These are phyloP conservation scores for Microplitis manilae DNA, from an alignment of 2,888 invertebrate genomes.

Conservation along the genomic window DNA sequence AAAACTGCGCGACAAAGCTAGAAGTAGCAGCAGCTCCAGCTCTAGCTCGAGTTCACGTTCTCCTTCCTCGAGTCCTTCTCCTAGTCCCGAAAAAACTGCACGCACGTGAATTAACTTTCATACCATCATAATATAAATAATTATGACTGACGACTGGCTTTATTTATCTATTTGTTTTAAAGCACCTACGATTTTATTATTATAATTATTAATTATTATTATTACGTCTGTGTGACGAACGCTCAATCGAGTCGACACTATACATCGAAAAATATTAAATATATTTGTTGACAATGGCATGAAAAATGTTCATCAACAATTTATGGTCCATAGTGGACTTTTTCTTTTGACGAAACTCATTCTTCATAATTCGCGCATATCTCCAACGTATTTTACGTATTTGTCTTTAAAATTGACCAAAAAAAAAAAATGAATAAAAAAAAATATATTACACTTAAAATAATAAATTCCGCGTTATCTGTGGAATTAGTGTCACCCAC, in stretches of 20 bases:
- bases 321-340: constrained; percentile 1
- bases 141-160: neutral
- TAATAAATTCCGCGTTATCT: neutral
- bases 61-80: constrained; percentile 61
- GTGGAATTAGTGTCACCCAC: constrained; percentile 19
- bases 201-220: constrained; percentile 16
- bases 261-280: constrained; percentile 31
- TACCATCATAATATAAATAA: neutral
- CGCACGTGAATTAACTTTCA: constrained; percentile 24
- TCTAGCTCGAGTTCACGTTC: constrained; percentile 51
- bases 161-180: constrained; percentile 9
- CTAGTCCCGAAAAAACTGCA: constrained; percentile 40
- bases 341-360: neutral
- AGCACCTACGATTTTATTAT: constrained; percentile 6
- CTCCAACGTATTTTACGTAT: neutral
- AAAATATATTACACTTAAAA: neutral
- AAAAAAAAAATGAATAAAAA: constrained; percentile 1
- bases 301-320: neutral
- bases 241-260: constrained; percentile 38
- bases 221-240: constrained; percentile 18
- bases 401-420: constrained; percentile 24
- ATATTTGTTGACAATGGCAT: neutral
- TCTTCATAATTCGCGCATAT: constrained; percentile 11
- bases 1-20: constrained; percentile 52
- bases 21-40: constrained; percentile 53